Conservation (phyloP, 1,140 invertebrate species). For the Hylaeus volcanicus region DNA sequence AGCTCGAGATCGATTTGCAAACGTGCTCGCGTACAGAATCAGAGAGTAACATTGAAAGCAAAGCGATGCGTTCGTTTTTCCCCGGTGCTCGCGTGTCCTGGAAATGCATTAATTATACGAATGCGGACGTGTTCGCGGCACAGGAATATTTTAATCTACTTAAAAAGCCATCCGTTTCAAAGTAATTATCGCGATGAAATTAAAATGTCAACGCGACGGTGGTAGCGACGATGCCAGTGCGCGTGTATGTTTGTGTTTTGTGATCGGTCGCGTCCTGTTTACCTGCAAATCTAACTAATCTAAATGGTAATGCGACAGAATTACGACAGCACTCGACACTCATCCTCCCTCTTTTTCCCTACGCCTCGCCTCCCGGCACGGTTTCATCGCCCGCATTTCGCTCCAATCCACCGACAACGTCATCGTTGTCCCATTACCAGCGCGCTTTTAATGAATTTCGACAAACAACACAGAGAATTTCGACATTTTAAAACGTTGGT, state of each 20-base stretch:
- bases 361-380: background rate
- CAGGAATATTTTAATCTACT: constrained; percentile 80
- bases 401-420: constrained; percentile 23
- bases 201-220: constrained; percentile 72
- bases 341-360: background rate
- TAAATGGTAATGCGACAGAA: constrained; percentile 76
- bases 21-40: constrained; percentile 31
- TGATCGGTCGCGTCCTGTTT: constrained; percentile 74
- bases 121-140: constrained; percentile 67
- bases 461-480: constrained; percentile 27
- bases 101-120: constrained; percentile 79
- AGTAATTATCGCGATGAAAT: constrained; percentile 80
- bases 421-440: constrained; percentile 49
- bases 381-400: constrained; percentile 26
- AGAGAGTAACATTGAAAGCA: constrained; percentile 31
- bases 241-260: constrained; percentile 72
- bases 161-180: constrained; percentile 79
- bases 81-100: constrained; percentile 27
- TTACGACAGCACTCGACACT: constrained; percentile 63
- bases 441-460: constrained; percentile 55
- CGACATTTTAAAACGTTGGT: constrained; percentile 26
- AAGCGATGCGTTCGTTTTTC: constrained; percentile 14
- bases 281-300: constrained; percentile 77
- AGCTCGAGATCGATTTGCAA: constrained; percentile 52
- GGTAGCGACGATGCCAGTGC: background rate